phyloP scores from a whole-genome alignment of 2,888 invertebrate species.

The Macaria notata region DNA sequence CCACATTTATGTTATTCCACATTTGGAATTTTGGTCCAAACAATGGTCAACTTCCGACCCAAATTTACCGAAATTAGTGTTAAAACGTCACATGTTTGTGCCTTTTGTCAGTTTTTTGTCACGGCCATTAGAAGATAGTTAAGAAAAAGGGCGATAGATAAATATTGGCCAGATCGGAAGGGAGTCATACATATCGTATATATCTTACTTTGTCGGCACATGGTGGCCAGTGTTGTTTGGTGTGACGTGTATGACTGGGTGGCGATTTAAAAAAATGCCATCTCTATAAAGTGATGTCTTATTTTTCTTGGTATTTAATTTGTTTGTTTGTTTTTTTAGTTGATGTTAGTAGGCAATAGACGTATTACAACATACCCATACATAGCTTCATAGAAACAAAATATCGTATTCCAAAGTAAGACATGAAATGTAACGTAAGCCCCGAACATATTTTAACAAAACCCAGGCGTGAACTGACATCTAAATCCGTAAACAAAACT shows the following conservation, averaged over 20 bases:
- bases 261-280: too few relatives aligned
- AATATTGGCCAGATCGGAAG: slow-evolving; percentile 17
- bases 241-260: background rate
- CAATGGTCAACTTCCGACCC: slow-evolving; percentile 8
- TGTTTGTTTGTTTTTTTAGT: too few relatives aligned
- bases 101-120: slow-evolving; percentile 18
- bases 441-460: slow-evolving; percentile 2
- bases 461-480: slow-evolving; percentile 9
- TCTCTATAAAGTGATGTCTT: background rate
- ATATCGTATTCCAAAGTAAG: too few relatives aligned
- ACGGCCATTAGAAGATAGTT: slow-evolving; percentile 18
- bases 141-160: slow-evolving; percentile 15
- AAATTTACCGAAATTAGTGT: slow-evolving; percentile 10
- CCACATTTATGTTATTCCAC: background rate
- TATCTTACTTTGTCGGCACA: slow-evolving; percentile 25
- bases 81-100: slow-evolving; percentile 13
- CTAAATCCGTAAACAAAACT: slow-evolving; percentile 34
- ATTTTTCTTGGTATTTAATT: background rate
- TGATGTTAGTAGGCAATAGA: too few relatives aligned
- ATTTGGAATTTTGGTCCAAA: background rate
- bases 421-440: too few relatives aligned
- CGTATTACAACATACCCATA: too few relatives aligned
- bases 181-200: slow-evolving; percentile 14
- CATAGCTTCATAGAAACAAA: too few relatives aligned
- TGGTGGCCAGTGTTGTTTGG: slow-evolving; percentile 21